Conservation (phyloP, 92 coral and sea anemone genomes). For the Chrysogorgia sp. region DNA sequence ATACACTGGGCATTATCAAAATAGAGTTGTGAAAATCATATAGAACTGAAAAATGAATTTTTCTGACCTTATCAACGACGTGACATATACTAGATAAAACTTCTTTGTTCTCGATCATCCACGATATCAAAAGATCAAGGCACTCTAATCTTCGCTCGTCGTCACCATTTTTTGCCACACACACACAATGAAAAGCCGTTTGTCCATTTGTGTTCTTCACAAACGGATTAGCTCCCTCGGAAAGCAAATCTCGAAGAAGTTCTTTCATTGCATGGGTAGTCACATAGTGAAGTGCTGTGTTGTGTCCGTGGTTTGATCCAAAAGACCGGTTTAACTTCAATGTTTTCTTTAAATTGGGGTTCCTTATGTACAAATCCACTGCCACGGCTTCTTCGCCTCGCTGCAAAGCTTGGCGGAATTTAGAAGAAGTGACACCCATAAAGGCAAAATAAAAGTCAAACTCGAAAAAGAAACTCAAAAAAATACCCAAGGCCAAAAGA, state of each 20-base stretch:
- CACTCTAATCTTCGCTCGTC: slow-evolving; percentile 83
- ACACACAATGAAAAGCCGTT: slow-evolving; percentile 81
- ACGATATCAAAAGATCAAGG: slow-evolving; percentile 64
- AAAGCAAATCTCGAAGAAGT: slow-evolving; percentile 78
- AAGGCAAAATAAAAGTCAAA: background rate
- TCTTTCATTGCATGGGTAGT: slow-evolving; percentile 83
- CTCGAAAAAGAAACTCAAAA: background rate
- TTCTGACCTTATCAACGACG: slow-evolving; percentile 18
- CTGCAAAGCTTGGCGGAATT: slow-evolving; percentile 92
- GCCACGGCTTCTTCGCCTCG: slow-evolving; percentile 98
- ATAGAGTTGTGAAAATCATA: too few species aligned
- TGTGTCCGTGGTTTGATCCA: slow-evolving; percentile 80
- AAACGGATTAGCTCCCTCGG: slow-evolving; percentile 83
- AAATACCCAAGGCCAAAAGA: background rate
- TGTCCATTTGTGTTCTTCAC: slow-evolving; percentile 66
- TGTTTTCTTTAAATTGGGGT: slow-evolving; percentile 87
- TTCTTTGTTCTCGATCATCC: slow-evolving; percentile 51
- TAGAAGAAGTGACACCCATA: slow-evolving; percentile 92
- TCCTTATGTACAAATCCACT: slow-evolving; percentile 81
- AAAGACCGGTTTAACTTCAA: slow-evolving; percentile 83
- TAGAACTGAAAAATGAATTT: background rate
- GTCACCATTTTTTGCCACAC: slow-evolving; percentile 60
- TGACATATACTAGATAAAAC: background rate
- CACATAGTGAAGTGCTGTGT: slow-evolving; percentile 85
- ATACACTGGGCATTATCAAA: too few species aligned